phyloP scores from a whole-genome alignment of 2,113 vertebrate species.

The Jacana jacana region DNA sequence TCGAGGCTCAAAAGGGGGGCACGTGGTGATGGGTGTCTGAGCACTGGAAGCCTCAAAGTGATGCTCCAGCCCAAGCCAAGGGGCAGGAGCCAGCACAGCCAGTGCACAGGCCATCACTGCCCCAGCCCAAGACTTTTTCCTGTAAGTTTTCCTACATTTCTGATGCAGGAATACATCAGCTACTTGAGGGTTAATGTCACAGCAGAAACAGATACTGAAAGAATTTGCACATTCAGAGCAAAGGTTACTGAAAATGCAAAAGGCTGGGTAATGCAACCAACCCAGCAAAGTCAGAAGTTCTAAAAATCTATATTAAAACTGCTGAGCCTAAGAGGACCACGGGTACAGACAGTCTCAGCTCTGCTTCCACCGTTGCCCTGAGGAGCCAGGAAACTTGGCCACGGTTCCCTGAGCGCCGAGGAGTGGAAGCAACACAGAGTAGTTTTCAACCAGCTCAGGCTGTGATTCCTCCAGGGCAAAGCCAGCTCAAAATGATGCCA shows the following conservation, averaged over 20 bases:
- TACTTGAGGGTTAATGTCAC: not conserved
- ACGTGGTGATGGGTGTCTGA: accelerated
- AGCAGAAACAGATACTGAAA: not conserved
- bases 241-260: not conserved
- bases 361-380: not conserved
- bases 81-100: not conserved
- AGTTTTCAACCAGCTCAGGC: not conserved
- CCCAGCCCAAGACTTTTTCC: not conserved
- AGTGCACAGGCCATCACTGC: not conserved
- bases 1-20: not conserved
- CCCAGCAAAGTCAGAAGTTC: not conserved
- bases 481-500: not conserved
- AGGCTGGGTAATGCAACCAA: not conserved
- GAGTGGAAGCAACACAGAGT: not conserved
- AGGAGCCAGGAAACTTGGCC: not conserved
- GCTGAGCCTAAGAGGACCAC: not conserved
- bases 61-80: not conserved
- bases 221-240: not conserved
- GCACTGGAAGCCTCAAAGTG: not conserved
- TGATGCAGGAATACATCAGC: not conserved
- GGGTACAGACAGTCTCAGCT: not conserved
- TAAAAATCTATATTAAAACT: not conserved
- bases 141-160: not conserved
- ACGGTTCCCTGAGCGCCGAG: not conserved
- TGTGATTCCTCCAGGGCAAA: not conserved